phyloP scores from a whole-genome alignment of 2,888 invertebrate species.

The Lagria hirta region DNA sequence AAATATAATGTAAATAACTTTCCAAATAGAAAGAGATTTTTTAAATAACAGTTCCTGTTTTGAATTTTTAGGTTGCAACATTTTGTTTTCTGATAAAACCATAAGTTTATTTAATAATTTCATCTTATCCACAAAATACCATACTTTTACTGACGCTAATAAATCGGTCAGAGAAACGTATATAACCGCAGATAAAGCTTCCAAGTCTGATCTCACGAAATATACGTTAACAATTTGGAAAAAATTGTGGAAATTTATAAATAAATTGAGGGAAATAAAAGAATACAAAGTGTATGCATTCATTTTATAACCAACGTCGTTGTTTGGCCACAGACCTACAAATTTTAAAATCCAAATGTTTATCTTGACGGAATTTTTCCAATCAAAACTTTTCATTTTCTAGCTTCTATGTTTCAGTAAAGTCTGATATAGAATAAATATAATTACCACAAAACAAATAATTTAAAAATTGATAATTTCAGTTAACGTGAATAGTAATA shows the following conservation, averaged over 20 bases:
- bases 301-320: not conserved
- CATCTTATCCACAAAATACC: not conserved
- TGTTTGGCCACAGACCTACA: slow-evolving; percentile 13
- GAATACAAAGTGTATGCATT: slow-evolving; percentile 4
- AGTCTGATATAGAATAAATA: no score
- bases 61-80: slow-evolving; percentile 27
- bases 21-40: slow-evolving; percentile 14
- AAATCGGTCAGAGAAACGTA: slow-evolving; percentile 3
- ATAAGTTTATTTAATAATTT: slow-evolving; percentile 3
- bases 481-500: no score
- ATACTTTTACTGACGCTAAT: slow-evolving; percentile 2
- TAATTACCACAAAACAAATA: no score
- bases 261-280: not conserved
- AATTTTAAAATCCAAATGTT: slow-evolving; percentile 4
- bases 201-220: slow-evolving; percentile 1
- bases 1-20: slow-evolving; percentile 15
- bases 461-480: no score
- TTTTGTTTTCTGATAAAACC: slow-evolving; percentile 7
- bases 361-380: slow-evolving; percentile 2
- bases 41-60: slow-evolving; percentile 15
- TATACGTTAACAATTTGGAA: slow-evolving; percentile 4
- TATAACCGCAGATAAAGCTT: slow-evolving; percentile 1
- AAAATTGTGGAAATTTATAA: not conserved
- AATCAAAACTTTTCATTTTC: slow-evolving; percentile 7
- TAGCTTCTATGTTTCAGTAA: no score